These are phyloP conservation scores for Hydrozoanthus tunicans DNA, from an alignment of 64 coral and sea anemone species.

Conservation along the genomic window DNA sequence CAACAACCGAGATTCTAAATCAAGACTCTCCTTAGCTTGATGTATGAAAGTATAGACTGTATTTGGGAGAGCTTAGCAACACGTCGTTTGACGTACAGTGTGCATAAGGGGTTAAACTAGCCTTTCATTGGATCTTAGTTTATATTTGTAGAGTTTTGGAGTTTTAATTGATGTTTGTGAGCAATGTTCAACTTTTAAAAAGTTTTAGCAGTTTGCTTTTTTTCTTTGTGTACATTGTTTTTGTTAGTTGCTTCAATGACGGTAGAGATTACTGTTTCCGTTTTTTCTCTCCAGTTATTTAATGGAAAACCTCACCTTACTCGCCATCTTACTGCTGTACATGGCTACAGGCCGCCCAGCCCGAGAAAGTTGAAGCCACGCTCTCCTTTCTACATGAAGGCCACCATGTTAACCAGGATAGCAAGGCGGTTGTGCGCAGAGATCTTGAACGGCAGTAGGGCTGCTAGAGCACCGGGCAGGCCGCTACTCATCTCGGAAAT, in stretches of 20 bases:
- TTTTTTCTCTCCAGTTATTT: conserved; percentile 69
- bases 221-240: too few species aligned
- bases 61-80: too few species aligned
- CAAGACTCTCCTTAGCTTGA: too few species aligned
- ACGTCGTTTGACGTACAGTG: too few species aligned
- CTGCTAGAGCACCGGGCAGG: conserved; percentile 63
- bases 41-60: too few species aligned
- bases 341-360: conserved; percentile 91
- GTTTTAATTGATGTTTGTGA: too few species aligned
- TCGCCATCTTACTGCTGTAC: conserved; percentile 82
- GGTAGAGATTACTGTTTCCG: background rate
- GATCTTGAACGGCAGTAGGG: conserved; percentile 72
- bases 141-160: too few species aligned
- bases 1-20: too few species aligned
- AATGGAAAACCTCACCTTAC: conserved; percentile 85
- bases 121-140: too few species aligned
- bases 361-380: conserved; percentile 89
- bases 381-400: conserved; percentile 90
- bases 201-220: too few species aligned
- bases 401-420: conserved; percentile 76
- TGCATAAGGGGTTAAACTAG: too few species aligned
- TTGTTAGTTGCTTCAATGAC: background rate
- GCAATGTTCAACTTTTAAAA: too few species aligned
- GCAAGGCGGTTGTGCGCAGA: conserved; percentile 85
- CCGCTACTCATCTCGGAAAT: conserved; percentile 75